These are phyloP conservation scores for Anorthoa munda DNA, from an alignment of 2,888 invertebrate species.

Conservation along the genomic window DNA sequence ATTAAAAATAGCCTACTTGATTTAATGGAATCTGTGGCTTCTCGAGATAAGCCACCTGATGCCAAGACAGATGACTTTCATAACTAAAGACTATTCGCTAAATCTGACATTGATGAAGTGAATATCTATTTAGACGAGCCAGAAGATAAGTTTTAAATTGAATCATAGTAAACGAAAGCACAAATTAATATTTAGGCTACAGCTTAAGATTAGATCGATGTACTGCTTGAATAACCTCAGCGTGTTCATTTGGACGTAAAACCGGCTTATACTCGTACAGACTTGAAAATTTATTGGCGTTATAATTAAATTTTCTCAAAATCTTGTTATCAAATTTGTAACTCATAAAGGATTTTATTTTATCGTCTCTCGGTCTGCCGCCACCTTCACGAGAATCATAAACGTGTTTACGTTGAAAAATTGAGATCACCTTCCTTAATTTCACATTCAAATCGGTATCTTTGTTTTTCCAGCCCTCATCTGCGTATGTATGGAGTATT, in stretches of 20 bases:
- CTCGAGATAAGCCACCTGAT: conserved; percentile 27
- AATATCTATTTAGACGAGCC: conserved; percentile 35
- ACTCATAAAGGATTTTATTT: conserved; percentile 46
- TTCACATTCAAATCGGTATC: conserved; percentile 86
- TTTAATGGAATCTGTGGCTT: conserved; percentile 9
- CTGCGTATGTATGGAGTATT: conserved; percentile 85
- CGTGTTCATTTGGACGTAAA: conserved; percentile 1
- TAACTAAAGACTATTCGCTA: conserved; percentile 36
- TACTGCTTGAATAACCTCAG: conserved; percentile 14
- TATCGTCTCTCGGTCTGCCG: conserved; percentile 60
- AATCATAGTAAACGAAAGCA: conserved; percentile 27
- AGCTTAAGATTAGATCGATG: conserved; percentile 12
- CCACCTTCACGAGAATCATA: conserved; percentile 68
- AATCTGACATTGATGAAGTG: conserved; percentile 53
- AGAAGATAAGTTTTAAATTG: conserved; percentile 28
- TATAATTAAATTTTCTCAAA: conserved; percentile 28
- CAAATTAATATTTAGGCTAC: conserved; percentile 20
- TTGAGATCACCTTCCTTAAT: conserved; percentile 83
- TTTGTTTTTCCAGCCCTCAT: conserved; percentile 86
- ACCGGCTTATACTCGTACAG: conserved; percentile 23
- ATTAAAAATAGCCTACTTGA: conserved; percentile 5
- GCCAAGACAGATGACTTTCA: conserved; percentile 34
- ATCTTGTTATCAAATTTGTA: conserved; percentile 40
- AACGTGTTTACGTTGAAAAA: conserved; percentile 83
- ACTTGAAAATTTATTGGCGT: conserved; percentile 18